phyloP scores from a whole-genome alignment of 2,888 invertebrate species.

The Sarcophaga rosellei region DNA sequence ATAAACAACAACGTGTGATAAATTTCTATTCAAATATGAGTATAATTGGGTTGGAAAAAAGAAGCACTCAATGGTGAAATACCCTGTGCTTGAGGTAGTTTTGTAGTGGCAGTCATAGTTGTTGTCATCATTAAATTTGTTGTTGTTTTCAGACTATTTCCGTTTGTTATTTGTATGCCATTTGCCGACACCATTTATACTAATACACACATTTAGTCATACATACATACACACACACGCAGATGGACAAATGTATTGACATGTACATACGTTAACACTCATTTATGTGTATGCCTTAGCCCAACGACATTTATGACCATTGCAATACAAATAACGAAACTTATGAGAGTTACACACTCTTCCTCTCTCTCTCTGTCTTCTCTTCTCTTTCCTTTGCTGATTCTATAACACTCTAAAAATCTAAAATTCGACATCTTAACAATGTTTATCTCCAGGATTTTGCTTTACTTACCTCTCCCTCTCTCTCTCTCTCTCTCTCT shows the following conservation, averaged over 20 bases:
- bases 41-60: too few relatives aligned
- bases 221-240: neutral
- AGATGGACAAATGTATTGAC: neutral
- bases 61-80: too few relatives aligned
- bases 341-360: conserved; percentile 39
- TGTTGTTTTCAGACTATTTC: conserved; percentile 61
- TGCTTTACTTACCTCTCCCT: neutral
- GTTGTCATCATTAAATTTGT: conserved; percentile 50
- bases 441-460: conserved; percentile 16
- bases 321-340: conserved; percentile 61
- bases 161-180: conserved; percentile 56
- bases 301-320: conserved; percentile 58
- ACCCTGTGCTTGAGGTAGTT: neutral
- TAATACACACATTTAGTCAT: neutral
- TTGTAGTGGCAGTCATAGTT: neutral
- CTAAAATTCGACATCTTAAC: neutral
- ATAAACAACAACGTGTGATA: too few relatives aligned
- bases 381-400: neutral
- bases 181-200: conserved; percentile 30
- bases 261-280: neutral
- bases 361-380: neutral
- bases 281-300: neutral
- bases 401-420: neutral
- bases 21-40: too few relatives aligned
- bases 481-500: neutral